Evolutionary conservation across 2,888 invertebrate species (phyloP).

Genomic region (Apomyelois bistriatella): DNA sequence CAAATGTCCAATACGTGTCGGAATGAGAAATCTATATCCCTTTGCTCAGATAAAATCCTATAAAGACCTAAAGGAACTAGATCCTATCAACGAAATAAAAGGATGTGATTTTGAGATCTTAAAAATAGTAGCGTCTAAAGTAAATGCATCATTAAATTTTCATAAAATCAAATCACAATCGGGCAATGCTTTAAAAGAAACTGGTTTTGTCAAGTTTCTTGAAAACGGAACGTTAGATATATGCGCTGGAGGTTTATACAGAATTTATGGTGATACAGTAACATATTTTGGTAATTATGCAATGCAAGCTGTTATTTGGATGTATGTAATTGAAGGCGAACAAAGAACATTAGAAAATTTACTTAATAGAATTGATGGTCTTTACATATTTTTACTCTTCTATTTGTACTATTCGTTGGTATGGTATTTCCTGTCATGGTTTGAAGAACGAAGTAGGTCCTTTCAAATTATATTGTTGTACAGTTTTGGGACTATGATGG

Average conservation of each 20-base stretch:
- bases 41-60: constrained; percentile 38
- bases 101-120: constrained; percentile 55
- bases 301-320: constrained; percentile 48
- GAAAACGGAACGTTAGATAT: constrained; percentile 52
- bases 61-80: constrained; percentile 34
- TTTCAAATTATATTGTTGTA: constrained; percentile 39
- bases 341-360: constrained; percentile 50
- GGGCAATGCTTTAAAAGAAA: constrained; percentile 33
- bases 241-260: constrained; percentile 56
- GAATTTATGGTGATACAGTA: constrained; percentile 49
- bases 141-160: constrained; percentile 47
- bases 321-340: constrained; percentile 45
- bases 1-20: constrained; percentile 49
- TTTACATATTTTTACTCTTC: constrained; percentile 53
- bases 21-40: constrained; percentile 47
- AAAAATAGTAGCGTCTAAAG: constrained; percentile 48
- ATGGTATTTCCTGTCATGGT: constrained; percentile 41
- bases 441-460: constrained; percentile 36
- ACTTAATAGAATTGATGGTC: constrained; percentile 36
- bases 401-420: constrained; percentile 42
- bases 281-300: constrained; percentile 58
- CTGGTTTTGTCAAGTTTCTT: constrained; percentile 39
- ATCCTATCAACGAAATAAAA: constrained; percentile 31
- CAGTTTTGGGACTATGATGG: constrained; percentile 54
- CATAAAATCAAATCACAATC: constrained; percentile 38